phyloP scores from a whole-genome alignment of 2,113 vertebrate species.

The Pterocles burchelli region DNA sequence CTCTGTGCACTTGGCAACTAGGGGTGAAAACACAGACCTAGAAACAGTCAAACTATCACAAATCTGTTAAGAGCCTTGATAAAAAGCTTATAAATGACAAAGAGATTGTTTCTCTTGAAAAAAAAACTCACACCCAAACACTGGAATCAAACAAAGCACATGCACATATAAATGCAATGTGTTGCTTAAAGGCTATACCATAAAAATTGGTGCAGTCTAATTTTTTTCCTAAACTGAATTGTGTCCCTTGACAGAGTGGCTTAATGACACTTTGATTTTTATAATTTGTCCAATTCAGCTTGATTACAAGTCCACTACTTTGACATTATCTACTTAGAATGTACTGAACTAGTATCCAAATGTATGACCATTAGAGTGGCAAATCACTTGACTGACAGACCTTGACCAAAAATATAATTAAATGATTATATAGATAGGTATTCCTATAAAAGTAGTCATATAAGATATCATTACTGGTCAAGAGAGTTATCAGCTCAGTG shows the following conservation, averaged over 20 bases:
- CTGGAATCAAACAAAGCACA: not conserved
- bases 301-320: constrained; percentile 69
- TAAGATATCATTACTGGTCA: not conserved
- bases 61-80: not conserved
- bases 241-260: not conserved
- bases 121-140: not conserved
- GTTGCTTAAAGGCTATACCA: not conserved
- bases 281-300: constrained; percentile 65
- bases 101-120: not conserved
- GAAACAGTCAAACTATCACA: not conserved
- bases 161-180: not conserved
- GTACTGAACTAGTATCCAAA: not conserved
- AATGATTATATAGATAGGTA: not conserved
- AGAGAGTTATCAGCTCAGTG: not conserved
- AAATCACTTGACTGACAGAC: not conserved
- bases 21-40: not conserved
- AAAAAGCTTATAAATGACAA: not conserved
- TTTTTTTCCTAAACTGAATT: not conserved
- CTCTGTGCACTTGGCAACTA: not conserved
- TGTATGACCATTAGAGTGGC: constrained; percentile 17
- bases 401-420: constrained; percentile 25
- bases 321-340: constrained; percentile 24
- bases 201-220: not conserved
- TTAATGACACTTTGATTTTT: constrained; percentile 35
- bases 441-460: not conserved